A percentile compares a stretch with the other conserved stretches of the same genome.
phyloP scores from a whole-genome alignment of 2,888 invertebrate genomes.

The Capitulum mitella region DNA sequence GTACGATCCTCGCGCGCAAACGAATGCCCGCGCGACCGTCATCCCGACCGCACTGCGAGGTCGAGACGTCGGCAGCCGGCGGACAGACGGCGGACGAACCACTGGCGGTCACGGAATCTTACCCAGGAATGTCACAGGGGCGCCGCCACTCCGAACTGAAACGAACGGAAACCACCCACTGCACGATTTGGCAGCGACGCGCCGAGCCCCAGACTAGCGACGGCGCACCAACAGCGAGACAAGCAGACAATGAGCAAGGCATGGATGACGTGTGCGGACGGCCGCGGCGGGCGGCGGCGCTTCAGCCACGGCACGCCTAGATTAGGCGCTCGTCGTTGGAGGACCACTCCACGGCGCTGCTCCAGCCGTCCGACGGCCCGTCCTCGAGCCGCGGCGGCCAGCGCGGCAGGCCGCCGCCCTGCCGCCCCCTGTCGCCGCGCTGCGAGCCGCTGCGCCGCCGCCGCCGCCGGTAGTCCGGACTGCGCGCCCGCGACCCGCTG shows the following conservation, averaged over 20 bases:
- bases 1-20: too few species aligned
- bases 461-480: not conserved
- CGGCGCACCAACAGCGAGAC: too few species aligned
- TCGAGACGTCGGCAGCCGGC: too few species aligned
- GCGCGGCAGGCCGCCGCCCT: not conserved
- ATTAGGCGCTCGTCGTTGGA: slow-evolving; percentile 11
- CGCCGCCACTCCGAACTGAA: not conserved
- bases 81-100: too few species aligned
- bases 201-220: too few species aligned
- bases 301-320: not conserved
- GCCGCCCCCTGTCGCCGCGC: not conserved
- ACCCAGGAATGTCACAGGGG: not conserved
- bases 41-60: too few species aligned
- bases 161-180: not conserved
- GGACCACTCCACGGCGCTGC: slow-evolving; percentile 2
- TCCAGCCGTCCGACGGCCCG: not conserved
- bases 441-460: not conserved
- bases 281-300: too few species aligned
- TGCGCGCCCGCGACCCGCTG: not conserved
- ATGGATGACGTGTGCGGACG: too few species aligned
- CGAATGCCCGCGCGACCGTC: too few species aligned
- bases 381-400: slow-evolving; percentile 14
- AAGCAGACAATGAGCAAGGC: too few species aligned
- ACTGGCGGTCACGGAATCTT: too few species aligned
- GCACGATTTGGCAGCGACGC: not conserved